Base-by-base conservation (phyloP, 2,113 vertebrate species). In the Petroica traversi region DNA sequence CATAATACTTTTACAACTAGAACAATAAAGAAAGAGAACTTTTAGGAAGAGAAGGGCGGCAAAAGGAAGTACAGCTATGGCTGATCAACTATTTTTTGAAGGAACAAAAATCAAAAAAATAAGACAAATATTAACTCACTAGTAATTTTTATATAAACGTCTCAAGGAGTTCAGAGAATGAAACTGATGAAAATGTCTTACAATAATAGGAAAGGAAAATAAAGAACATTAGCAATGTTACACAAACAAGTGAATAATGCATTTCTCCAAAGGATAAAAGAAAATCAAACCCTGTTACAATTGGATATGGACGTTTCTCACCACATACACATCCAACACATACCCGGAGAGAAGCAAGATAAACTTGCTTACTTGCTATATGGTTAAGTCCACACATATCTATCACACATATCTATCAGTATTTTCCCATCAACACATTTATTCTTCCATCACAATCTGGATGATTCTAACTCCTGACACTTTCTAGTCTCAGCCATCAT, bases 131-230 rank as follows among this genome's bases (percentile, higher is more conserved):
- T 94, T 85, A 92, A 99, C 99, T 99, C 98, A 99, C 98, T 99
- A 98, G 97, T 98, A 98, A 73, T 96, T 96, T 98, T 98, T 99
- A 99, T 98, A 98, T 89, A 99, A 97, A 98, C 97, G 97, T 98
- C 98, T 98, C 98, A 99, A 98, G 98, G 98, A 96, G 97, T 98
- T 99, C 98, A 98, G 97, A 85, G 98, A 98, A 97, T 98, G 97
- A 97, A 98, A 98, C 74, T 82, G 96, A 97, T 98, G 98, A 97
- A 98, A 98, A 97, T 96, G 96, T 98, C 98, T 99, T 98, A 98
- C 52, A 94, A 73, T 69, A 94, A 97, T 48, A 92, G 94, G 97
- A 92, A 92, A 87, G 82, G 57, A 94, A 91, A 86, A 71, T n/a
- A 91, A 95, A 85, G 41, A 86, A 84, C 45, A 82, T 92, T 92